These are phyloP conservation scores for Accipiter cooperii DNA, from an alignment of 2,113 vertebrate species.

Conservation along the genomic window DNA sequence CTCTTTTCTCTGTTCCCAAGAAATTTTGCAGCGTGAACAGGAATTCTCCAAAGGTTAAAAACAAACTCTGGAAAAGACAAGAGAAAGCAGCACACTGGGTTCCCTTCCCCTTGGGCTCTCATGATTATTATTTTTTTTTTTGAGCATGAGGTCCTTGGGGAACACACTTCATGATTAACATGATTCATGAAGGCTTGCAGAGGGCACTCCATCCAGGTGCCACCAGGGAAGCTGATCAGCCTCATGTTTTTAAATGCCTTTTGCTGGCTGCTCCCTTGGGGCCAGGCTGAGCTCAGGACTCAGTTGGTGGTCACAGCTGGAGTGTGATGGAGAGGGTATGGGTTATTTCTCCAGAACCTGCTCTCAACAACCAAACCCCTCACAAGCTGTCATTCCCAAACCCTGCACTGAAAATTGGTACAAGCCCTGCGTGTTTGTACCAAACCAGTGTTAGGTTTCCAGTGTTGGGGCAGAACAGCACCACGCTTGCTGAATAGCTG, in stretches of 20 bases:
- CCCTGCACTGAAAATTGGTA: neutral
- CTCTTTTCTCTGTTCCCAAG: neutral
- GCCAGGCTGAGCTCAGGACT: neutral
- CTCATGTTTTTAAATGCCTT: neutral
- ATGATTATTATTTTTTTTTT: neutral
- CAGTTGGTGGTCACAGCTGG: neutral
- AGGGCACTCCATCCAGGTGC: neutral
- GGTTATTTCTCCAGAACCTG: neutral
- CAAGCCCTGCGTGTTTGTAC: neutral
- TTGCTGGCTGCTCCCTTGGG: neutral
- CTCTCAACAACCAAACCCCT: neutral
- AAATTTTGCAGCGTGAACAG: neutral
- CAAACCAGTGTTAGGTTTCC: neutral
- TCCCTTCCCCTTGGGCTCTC: neutral
- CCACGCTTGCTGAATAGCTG: neutral
- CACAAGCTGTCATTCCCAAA: neutral
- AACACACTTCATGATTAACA: neutral
- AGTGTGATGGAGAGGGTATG: accelerated
- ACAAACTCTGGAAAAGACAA: neutral
- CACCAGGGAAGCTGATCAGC: neutral
- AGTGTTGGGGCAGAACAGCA: neutral
- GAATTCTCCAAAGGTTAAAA: neutral
- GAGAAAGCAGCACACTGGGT: neutral
- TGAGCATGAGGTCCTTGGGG: neutral
- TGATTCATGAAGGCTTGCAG: neutral